These are phyloP conservation scores for Pseudachorutes palmiensis DNA, from an alignment of 1,140 invertebrate genomes.

Conservation along the genomic window DNA sequence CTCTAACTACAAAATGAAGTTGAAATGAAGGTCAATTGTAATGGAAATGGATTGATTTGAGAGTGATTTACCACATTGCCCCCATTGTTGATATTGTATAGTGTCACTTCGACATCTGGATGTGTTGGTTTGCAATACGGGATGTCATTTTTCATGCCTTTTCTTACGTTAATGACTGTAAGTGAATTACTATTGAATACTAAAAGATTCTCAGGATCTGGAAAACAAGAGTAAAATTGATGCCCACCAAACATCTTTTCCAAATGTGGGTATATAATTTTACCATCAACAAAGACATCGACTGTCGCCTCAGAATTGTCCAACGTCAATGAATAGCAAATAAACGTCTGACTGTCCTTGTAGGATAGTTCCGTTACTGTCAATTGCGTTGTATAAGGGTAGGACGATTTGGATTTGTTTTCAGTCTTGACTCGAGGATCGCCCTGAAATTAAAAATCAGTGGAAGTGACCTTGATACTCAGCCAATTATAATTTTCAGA, in stretches of 20 bases:
- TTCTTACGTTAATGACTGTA: neutral
- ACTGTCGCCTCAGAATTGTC: no score
- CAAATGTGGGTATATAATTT: no score
- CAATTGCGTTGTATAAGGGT: neutral
- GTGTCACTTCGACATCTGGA: constrained; percentile 11
- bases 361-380: no score
- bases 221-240: no score
- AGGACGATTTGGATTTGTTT: neutral
- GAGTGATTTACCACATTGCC: neutral
- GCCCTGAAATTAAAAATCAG: neutral
- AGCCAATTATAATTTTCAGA: no score
- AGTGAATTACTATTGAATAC: neutral
- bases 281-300: no score
- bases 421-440: neutral
- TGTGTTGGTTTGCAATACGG: neutral
- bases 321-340: no score
- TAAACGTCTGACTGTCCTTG: no score
- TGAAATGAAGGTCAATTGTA: neutral
- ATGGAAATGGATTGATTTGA: neutral
- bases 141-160: neutral
- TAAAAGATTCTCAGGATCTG: constrained; percentile 9
- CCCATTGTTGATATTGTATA: neutral
- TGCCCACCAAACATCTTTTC: no score
- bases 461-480: neutral
- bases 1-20: neutral